Evolutionary conservation across 2,888 invertebrate genomes (phyloP).

Genomic region (Uropetala carovei): DNA sequence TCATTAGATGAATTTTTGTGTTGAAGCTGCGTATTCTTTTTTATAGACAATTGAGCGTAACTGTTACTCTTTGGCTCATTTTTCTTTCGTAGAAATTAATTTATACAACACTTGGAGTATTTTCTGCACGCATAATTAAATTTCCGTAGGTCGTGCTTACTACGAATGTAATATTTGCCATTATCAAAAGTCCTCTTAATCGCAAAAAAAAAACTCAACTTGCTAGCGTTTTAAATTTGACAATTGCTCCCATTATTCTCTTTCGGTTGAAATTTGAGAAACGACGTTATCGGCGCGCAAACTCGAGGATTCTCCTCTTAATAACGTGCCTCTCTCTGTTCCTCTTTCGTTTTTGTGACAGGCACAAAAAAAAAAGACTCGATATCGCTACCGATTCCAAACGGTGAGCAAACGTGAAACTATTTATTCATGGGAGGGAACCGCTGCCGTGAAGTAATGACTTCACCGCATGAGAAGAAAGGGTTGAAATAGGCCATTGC

Average conservation of each 20-base stretch:
- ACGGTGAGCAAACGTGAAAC: constrained; percentile 17
- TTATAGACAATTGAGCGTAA: too few species aligned
- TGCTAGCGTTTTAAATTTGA: too few species aligned
- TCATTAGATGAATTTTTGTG: too few species aligned
- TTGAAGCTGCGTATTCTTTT: too few species aligned
- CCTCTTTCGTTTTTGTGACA: background rate
- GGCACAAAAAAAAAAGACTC: constrained; percentile 14
- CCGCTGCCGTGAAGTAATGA: constrained; percentile 38
- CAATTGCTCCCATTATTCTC: background rate
- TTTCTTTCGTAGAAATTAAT: too few species aligned
- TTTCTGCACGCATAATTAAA: too few species aligned
- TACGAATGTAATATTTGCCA: too few species aligned
- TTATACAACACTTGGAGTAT: too few species aligned
- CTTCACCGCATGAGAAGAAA: constrained; percentile 44
- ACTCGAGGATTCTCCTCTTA: background rate
- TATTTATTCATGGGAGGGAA: constrained; percentile 52
- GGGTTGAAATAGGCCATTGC: constrained; percentile 54
- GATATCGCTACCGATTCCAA: constrained; percentile 36
- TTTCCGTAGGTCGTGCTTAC: too few species aligned
- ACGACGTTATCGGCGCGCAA: background rate
- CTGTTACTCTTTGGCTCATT: too few species aligned
- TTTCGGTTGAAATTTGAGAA: background rate
- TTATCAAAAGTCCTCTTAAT: too few species aligned
- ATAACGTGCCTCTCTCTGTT: background rate
- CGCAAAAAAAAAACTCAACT: too few species aligned